Evolutionary conservation across 1,140 invertebrate species (phyloP).

Genomic region (Drosophila lowei): DNA sequence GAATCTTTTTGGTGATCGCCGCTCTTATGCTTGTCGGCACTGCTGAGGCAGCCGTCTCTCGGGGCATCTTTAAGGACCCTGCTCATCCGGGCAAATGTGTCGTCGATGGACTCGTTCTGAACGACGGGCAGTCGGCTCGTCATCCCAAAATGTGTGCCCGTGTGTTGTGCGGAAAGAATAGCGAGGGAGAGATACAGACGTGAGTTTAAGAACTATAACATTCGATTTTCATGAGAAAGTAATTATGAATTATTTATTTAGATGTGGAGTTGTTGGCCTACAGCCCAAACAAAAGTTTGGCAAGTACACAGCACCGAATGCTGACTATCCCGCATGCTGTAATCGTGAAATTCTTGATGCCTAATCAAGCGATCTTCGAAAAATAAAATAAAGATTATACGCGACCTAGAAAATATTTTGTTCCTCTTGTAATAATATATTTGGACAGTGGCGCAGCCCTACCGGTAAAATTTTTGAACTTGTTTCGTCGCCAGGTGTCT

Average conservation of each 20-base stretch:
- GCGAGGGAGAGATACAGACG: constrained; percentile 17
- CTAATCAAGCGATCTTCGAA: background rate
- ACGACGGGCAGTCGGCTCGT: constrained; percentile 13
- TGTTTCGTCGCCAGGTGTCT: no score
- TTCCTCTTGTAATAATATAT: background rate
- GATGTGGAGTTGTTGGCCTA: constrained; percentile 25
- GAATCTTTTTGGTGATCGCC: constrained; percentile 4
- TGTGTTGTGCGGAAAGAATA: constrained; percentile 8
- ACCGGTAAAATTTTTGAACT: no score
- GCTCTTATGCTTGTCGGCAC: background rate
- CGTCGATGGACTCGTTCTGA: constrained; percentile 15
- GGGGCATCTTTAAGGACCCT: constrained; percentile 23
- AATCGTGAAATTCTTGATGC: constrained; percentile 21
- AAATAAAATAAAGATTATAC: background rate
- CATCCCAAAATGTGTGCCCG: constrained; percentile 25
- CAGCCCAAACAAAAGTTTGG: constrained; percentile 17
- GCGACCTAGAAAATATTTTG: background rate
- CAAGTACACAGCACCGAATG: constrained; percentile 13
- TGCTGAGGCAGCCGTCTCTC: constrained; percentile 12
- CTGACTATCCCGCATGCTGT: constrained; percentile 35
- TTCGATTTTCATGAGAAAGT: no score
- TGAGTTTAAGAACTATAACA: background rate
- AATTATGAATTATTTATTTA: background rate
- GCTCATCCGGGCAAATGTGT: constrained; percentile 43
- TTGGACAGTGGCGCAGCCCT: no score